Evolutionary conservation across 2,888 invertebrate species (phyloP), one percentile per base, ranked within the genome.

Genomic region (Drosophila rubida): DNA sequence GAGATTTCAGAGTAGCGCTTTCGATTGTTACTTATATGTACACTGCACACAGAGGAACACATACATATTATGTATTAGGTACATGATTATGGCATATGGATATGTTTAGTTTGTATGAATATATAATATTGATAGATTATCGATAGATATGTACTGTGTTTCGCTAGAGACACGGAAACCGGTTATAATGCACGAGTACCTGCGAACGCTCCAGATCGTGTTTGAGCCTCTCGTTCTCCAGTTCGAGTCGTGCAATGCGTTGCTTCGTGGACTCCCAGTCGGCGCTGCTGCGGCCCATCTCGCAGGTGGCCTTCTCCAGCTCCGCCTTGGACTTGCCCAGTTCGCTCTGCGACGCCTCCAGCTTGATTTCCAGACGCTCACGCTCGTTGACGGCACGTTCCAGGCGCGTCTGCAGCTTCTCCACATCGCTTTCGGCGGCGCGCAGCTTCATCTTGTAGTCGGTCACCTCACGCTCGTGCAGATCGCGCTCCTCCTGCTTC

Each of bases 371-470:
- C 44, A 98, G 93, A 14, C 97, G 94, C 89, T 98, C 98, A 90
- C 98, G 97, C 90, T 98, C 98, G 0, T 96, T 95, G 89, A 96
- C 96, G 22, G 97, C 97, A 89, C 98, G 94, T 91, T 98, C 98
- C 74, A 98, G 93, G 63, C 98, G 94, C 27, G 96, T 96, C 61
- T 96, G 96, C 57, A 97, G 93, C 92, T 97, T 97, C 90, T 97
- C 97, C 9, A 97, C 97, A 93, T 98, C 98, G 82, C 97, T 97
- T 91, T 98, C 97, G 60, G 97, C 93, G 13, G 97, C 95, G 88
- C 97, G 97, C 67, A 98, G 93, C 92, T 98, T 98, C 95, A 98
- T 96, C 92, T 98, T 98, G 90, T 97, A 97, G 91, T 99, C 98
- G 55, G 98, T 97, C 85, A 98, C 95, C 91, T 98, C 97, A 83